Percentiles rank a stretch among this genome's conserved stretches.
phyloP scores from a whole-genome alignment of 2,113 vertebrate genomes.

The Vombatus ursinus region DNA sequence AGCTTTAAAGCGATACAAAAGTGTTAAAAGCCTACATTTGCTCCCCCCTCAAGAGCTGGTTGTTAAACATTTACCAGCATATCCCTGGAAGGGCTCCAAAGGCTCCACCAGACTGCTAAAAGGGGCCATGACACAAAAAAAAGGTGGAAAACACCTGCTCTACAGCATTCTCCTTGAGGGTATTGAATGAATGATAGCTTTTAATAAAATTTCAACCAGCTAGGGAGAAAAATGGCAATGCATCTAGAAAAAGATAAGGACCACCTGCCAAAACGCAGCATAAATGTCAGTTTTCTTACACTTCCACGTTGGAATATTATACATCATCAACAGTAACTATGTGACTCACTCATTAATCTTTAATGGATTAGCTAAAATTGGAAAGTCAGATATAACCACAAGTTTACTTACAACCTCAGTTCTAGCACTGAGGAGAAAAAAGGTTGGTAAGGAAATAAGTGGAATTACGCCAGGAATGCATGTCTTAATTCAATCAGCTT shows the following conservation, averaged over 20 bases:
- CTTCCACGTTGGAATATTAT: not conserved
- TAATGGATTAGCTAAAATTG: slow-evolving; percentile 71
- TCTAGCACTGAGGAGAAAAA: slow-evolving; percentile 57
- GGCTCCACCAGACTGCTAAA: not conserved
- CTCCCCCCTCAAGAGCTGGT: too few relatives aligned
- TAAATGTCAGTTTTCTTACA: not conserved
- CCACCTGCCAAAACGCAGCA: accelerated
- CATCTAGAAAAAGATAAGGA: not conserved
- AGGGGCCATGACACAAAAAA: not conserved
- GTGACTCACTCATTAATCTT: slow-evolving; percentile 10
- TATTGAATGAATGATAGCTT: not conserved
- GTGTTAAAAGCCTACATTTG: not conserved
- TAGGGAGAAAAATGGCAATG: not conserved
- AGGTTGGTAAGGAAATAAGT: slow-evolving; percentile 72
- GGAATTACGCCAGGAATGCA: slow-evolving; percentile 62
- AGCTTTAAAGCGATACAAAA: not conserved
- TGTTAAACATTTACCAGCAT: not conserved
- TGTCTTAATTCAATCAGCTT: slow-evolving; percentile 57
- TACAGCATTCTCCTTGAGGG: not conserved
- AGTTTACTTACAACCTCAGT: slow-evolving; percentile 57
- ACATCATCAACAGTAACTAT: not conserved
- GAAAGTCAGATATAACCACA: slow-evolving; percentile 72
- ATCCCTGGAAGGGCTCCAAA: not conserved
- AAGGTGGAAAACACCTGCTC: not conserved
- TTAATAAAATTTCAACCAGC: not conserved